A percentile compares a stretch with the other conserved stretches of the same genome.
These are phyloP conservation scores for Ataeniobius toweri DNA, from an alignment of 2,797 vertebrate species.

Conservation along the genomic window DNA sequence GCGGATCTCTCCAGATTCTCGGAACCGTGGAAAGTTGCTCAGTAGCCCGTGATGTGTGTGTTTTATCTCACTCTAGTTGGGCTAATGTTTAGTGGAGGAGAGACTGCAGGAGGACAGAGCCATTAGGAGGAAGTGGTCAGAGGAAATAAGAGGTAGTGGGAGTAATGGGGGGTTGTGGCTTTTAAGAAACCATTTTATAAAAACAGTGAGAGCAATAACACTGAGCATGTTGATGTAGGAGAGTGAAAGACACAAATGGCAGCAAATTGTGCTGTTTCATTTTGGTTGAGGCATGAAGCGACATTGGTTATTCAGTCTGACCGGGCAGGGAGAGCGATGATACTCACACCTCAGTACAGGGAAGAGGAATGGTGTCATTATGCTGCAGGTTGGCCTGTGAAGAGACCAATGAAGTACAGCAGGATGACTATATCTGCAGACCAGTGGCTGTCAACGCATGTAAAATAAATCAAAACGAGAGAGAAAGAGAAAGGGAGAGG, in stretches of 20 bases:
- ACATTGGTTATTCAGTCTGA: slow-evolving; percentile 49
- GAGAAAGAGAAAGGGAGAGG: neutral
- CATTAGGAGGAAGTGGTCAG: slow-evolving; percentile 76
- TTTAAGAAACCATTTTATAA: slow-evolving; percentile 77
- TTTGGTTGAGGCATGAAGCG: slow-evolving; percentile 32
- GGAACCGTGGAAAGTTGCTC: slow-evolving; percentile 74
- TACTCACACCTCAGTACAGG: slow-evolving; percentile 32
- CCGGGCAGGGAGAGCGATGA: slow-evolving; percentile 46
- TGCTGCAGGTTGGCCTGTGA: slow-evolving; percentile 15
- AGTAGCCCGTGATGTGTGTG: slow-evolving; percentile 68
- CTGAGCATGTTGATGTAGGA: slow-evolving; percentile 32
- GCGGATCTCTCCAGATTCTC: slow-evolving; percentile 65
- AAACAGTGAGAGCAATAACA: slow-evolving; percentile 65
- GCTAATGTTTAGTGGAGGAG: slow-evolving; percentile 68
- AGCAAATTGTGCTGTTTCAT: slow-evolving; percentile 59
- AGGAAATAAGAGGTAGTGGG: slow-evolving; percentile 70
- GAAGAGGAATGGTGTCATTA: slow-evolving; percentile 36
- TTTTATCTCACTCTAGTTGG: slow-evolving; percentile 77
- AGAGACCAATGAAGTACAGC: slow-evolving; percentile 15
- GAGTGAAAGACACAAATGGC: slow-evolving; percentile 31
- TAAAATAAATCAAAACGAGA: slow-evolving; percentile 57
- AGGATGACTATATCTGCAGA: slow-evolving; percentile 32
- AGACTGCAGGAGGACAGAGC: slow-evolving; percentile 60
- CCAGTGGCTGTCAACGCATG: slow-evolving; percentile 35
- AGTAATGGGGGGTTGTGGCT: slow-evolving; percentile 69